Base-by-base conservation (phyloP, 2,113 vertebrate genomes). In the Tetrax tetrax region DNA sequence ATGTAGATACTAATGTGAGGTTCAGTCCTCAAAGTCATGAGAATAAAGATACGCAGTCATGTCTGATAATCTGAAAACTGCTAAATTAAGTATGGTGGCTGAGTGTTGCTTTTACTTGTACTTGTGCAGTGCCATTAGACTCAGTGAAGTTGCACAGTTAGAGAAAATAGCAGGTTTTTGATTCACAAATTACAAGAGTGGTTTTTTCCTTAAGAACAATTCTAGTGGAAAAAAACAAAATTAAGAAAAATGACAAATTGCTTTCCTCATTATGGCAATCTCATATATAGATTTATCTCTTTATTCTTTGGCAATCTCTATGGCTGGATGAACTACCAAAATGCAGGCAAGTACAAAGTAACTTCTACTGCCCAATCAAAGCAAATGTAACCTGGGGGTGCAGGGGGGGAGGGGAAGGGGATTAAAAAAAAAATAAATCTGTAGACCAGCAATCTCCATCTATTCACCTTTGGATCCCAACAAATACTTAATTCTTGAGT, bases 381-480 rank as follows among this genome's bases (percentile, higher is more conserved):
- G 29, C 33, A 91, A 91, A 69, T 24, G 15, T 33, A 71, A 69
- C 9, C 14, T 11, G 4, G 5, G 9, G 21, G 1, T 2, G 5
- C 14, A 10, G 4, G 5, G 9, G 21, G 1, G 3, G 5, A 10
- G 21, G 1, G 3, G 4, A 14, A 5, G 12, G 14, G 41, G 12
- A 41, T 15, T 43, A 43, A 43, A n/a, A 57, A 57, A 57, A 57
- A 57, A 57, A 57, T 18, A 54, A 3, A 51, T 13, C 60, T 60
- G 4, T 17, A 68, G 48, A 75, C 23, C 15, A 87, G 43, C 33
- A 91, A 50, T 53, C 19, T 77, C 43, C 22, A 54, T 17, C 29
- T 80, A 61, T 72, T 90, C 50, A 69, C 48, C 38, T 75, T 27
- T 80, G 48, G 29, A 71, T 63, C 23, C 50, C 22, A 85, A 41